These are phyloP conservation scores for Sus cebifrons DNA, from an alignment of 2,797 vertebrate genomes.

Conservation along the genomic window DNA sequence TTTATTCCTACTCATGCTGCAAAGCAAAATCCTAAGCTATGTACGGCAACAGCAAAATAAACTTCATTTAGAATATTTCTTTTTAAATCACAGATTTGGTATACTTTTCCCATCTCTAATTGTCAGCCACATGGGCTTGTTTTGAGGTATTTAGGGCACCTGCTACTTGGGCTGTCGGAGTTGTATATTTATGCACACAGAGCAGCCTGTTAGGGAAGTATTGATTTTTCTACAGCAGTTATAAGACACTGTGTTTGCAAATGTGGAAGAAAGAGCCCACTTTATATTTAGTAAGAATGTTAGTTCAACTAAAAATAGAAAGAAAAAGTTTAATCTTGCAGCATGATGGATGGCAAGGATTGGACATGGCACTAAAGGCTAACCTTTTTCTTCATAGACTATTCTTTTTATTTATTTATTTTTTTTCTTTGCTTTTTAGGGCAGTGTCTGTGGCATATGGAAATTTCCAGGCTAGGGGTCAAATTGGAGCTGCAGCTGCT, in stretches of 20 bases:
- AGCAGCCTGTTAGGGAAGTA: conserved; percentile 71
- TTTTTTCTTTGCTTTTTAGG: no score
- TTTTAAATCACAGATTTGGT: background rate
- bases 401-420: background rate
- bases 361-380: background rate
- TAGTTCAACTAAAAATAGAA: conserved; percentile 72
- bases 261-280: conserved; percentile 65
- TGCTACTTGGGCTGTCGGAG: conserved; percentile 49
- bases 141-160: conserved; percentile 79
- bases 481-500: no score
- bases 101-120: conserved; percentile 20
- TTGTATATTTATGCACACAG: conserved; percentile 70
- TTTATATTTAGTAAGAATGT: conserved; percentile 76
- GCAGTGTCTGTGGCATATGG: no score
- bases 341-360: background rate
- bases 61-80: conserved; percentile 63
- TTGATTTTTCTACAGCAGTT: conserved; percentile 76
- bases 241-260: conserved; percentile 79
- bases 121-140: conserved; percentile 65
- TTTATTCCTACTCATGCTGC: background rate
- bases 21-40: conserved; percentile 40
- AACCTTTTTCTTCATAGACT: background rate
- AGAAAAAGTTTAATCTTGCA: background rate
- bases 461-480: no score
- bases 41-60: conserved; percentile 60